Conservation (phyloP, 1,140 invertebrate genomes). For the Drosophila rhopaloa region DNA sequence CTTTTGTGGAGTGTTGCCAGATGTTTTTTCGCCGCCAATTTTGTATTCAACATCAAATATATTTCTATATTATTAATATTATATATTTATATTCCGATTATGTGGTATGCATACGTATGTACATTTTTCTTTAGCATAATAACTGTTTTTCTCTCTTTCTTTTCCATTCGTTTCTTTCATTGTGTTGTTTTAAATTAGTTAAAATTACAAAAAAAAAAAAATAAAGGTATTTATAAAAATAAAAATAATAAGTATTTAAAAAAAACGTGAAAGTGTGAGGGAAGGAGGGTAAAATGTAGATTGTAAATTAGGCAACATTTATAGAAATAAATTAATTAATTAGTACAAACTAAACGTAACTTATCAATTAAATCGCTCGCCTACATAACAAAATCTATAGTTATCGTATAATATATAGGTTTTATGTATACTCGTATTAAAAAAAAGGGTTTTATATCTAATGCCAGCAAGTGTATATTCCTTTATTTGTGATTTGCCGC, state of each 20-base stretch:
- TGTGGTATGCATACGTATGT: slow-evolving; percentile 70
- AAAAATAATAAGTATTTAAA: slow-evolving; percentile 27
- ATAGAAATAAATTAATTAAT: slow-evolving; percentile 73
- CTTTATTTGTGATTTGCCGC: slow-evolving; percentile 4
- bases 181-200: slow-evolving; percentile 56
- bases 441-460: slow-evolving; percentile 43
- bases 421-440: slow-evolving; percentile 32
- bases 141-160: slow-evolving; percentile 41
- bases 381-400: slow-evolving; percentile 50
- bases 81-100: slow-evolving; percentile 69
- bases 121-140: slow-evolving; percentile 65
- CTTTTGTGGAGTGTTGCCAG: background rate
- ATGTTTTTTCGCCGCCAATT: slow-evolving; percentile 23
- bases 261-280: slow-evolving; percentile 20
- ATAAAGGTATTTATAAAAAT: slow-evolving; percentile 19
- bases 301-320: slow-evolving; percentile 49
- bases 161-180: slow-evolving; percentile 3
- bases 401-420: slow-evolving; percentile 33
- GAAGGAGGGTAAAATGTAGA: slow-evolving; percentile 1
- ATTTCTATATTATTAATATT: slow-evolving; percentile 62
- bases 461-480: slow-evolving; percentile 48
- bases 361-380: slow-evolving; percentile 38
- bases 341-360: slow-evolving; percentile 69
- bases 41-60: slow-evolving; percentile 71
- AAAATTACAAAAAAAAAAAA: slow-evolving; percentile 54